These are phyloP conservation scores for Phrynocephalus guinanensis DNA, from an alignment of 2,797 vertebrate species.

Conservation along the genomic window DNA sequence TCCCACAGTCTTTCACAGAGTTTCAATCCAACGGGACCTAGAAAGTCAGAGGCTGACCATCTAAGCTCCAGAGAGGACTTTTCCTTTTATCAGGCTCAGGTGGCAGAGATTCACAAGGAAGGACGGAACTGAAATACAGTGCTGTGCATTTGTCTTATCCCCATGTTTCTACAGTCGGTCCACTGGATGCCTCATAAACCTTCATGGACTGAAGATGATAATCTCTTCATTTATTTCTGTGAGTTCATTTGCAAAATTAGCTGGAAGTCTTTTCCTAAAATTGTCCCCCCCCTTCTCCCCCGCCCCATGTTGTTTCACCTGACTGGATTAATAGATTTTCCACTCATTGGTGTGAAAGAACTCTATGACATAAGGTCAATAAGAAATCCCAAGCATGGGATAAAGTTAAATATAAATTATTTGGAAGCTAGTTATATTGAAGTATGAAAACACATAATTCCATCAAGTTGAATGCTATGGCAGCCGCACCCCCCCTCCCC, in stretches of 20 bases:
- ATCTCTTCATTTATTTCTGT: background rate
- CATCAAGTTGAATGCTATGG: slow-evolving; percentile 44
- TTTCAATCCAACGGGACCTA: background rate
- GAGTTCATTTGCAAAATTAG: slow-evolving; percentile 45
- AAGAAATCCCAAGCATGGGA: slow-evolving; percentile 67
- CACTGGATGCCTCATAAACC: background rate
- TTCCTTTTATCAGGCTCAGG: background rate
- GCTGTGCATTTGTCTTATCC: background rate
- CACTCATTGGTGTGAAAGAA: slow-evolving; percentile 58
- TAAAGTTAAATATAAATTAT: slow-evolving; percentile 71
- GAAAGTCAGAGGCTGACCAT: background rate
- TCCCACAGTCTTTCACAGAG: background rate
- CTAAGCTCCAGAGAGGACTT: background rate
- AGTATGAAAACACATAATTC: slow-evolving; percentile 69
- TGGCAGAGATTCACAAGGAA: background rate
- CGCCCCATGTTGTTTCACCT: slow-evolving; percentile 59
- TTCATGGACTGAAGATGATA: background rate
- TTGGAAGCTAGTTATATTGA: slow-evolving; percentile 59
- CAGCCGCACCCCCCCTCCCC: slow-evolving; percentile 33
- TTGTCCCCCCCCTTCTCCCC: slow-evolving; percentile 36
- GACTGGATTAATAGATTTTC: slow-evolving; percentile 67
- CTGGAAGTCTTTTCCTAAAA: slow-evolving; percentile 35
- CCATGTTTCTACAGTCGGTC: background rate
- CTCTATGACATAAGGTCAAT: slow-evolving; percentile 50
- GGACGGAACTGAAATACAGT: background rate